These are phyloP conservation scores for Okapia johnstoni DNA, from an alignment of 2,113 vertebrate species.

Conservation along the genomic window DNA sequence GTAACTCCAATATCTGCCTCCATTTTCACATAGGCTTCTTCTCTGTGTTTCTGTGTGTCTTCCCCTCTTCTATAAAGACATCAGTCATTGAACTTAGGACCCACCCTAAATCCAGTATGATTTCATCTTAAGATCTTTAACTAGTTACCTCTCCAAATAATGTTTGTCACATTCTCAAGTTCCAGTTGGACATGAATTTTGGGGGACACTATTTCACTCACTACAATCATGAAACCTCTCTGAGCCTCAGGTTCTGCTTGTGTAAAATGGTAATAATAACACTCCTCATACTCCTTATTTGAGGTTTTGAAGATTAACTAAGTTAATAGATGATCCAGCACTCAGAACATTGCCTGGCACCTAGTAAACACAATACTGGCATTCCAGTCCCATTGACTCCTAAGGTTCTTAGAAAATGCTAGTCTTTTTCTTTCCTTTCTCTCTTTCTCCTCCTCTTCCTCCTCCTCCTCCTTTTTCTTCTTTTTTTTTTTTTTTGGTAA, in stretches of 20 bases:
- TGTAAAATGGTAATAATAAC: neutral
- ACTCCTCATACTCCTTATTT: neutral
- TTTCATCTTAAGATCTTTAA: conserved; percentile 2
- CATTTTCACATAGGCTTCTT: neutral
- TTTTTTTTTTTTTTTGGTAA: neutral
- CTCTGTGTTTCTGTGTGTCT: neutral
- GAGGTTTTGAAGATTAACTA: neutral
- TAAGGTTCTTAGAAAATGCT: neutral
- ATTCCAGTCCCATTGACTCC: neutral
- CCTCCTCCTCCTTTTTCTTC: neutral
- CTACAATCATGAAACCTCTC: neutral
- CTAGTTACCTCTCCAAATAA: neutral
- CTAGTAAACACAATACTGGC: neutral
- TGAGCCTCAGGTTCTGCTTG: neutral
- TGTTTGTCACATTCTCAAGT: neutral
- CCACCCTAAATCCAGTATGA: neutral
- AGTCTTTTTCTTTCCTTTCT: neutral
- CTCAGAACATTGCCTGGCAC: neutral
- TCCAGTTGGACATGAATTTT: neutral
- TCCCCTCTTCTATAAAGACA: neutral
- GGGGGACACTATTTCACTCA: neutral
- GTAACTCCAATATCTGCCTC: neutral
- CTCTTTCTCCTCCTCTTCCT: neutral
- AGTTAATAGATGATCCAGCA: neutral
- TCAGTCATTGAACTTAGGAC: neutral